Evolutionary conservation across 2,797 vertebrate species (phyloP).

Genomic region (Astyanax mexicanus): DNA sequence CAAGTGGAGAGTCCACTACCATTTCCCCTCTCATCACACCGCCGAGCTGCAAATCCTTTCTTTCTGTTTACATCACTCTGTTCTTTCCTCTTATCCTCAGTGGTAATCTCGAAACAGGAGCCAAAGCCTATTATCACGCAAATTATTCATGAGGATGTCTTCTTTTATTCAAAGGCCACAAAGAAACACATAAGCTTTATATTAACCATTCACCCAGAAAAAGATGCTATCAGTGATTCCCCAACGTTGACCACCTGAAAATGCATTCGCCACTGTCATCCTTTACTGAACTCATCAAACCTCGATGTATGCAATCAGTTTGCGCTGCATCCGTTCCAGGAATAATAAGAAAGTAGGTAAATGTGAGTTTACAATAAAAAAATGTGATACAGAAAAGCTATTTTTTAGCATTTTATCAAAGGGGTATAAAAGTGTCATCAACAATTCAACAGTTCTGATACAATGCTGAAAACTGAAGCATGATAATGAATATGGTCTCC

Average conservation of each 20-base stretch:
- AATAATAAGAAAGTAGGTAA: neutral
- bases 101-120: constrained; percentile 11
- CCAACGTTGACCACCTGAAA: neutral
- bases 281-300: neutral
- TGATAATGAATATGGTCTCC: neutral
- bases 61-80: constrained; percentile 17
- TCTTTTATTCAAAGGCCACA: constrained; percentile 27
- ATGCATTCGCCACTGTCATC: neutral
- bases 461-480: neutral
- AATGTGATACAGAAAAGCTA: neutral
- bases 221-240: constrained; percentile 7
- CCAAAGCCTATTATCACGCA: constrained; percentile 26
- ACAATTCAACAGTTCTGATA: neutral
- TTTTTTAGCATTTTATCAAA: neutral
- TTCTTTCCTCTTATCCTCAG: constrained; percentile 10
- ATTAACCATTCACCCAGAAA: constrained; percentile 18
- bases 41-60: constrained; percentile 1
- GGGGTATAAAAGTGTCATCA: neutral
- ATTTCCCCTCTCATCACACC: neutral
- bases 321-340: neutral
- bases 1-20: neutral
- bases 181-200: constrained; percentile 5
- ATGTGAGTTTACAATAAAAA: neutral
- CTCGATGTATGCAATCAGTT: neutral
- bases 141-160: constrained; percentile 39